Base-by-base conservation (phyloP, 1,140 invertebrate genomes). In the Popillia japonica region DNA sequence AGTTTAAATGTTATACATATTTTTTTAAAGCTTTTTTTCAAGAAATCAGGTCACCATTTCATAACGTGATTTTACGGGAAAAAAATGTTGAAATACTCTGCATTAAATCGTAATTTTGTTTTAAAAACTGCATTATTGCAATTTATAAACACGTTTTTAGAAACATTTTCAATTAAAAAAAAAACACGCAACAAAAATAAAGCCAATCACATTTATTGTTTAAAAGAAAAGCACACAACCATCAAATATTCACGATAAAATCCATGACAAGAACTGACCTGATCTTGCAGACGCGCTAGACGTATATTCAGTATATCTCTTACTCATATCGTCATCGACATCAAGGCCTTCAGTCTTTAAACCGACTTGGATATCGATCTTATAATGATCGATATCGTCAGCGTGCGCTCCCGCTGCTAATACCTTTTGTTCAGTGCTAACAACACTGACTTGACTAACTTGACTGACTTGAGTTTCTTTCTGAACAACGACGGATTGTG, bases 241-340 rank as follows among this genome's bases (percentile, higher is more conserved):
- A 40, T n/a, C n/a, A 73, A 14, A 73, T 8, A 73, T 17, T 73
- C 72, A 73, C 0, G 40, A 17, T 34, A 41, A 41, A 14, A 74
- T 34, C 10, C 72, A 41, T 40, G 17, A 41, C 27, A 41, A n/a
- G 0, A 75, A 83, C 83, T 82, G 80, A 85, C 84, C 84, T 84
- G 82, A 78, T 76, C 82, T 80, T 11, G 80, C 76, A 40, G 81
- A 81, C 68, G 79, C 41, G 20, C 75, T 77, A 40, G 73, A 76
- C 22, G 72, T 76, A 22, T 79, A 74, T 20, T 82, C 83, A 64
- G 82, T 83, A 59, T 85, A 85, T 81, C 80, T 84, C 77, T 82
- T 74, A 82, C 84, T 85, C 84, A 85, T 85, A 14, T 85, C 83
- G 82, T 84, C 82, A 68, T 74, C 77, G 40, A 81, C 79, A 80